phyloP scores from a whole-genome alignment of 2,797 vertebrate genomes.

The Gila robusta region DNA sequence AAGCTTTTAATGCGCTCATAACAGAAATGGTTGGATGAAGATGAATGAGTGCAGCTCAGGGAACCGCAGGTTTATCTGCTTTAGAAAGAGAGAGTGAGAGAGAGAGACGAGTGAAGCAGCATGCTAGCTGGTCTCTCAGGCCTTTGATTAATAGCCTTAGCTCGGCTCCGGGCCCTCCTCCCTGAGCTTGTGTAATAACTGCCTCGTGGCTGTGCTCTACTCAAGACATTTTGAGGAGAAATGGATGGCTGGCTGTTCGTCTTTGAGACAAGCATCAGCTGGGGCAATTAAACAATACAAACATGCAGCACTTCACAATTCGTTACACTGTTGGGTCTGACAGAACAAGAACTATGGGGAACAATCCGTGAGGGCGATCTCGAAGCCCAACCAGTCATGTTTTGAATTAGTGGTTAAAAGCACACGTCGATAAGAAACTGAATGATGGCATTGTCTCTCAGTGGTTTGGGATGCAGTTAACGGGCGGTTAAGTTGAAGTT shows the following conservation, averaged over 20 bases:
- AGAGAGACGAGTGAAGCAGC: conserved; percentile 34
- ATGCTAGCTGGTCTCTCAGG: conserved; percentile 49
- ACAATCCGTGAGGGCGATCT: conserved; percentile 27
- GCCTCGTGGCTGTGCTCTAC: conserved; percentile 33
- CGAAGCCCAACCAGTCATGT: conserved; percentile 27
- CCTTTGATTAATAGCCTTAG: conserved; percentile 58
- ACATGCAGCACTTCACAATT: conserved; percentile 49
- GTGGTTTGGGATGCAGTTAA: conserved; percentile 28
- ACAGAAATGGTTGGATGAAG: conserved; percentile 58
- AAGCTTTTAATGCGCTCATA: conserved; percentile 60
- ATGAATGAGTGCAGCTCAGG: conserved; percentile 54
- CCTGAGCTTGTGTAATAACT: conserved; percentile 42
- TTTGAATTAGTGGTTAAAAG: conserved; percentile 36
- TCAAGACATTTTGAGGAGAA: conserved; percentile 47
- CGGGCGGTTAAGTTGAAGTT: conserved; percentile 58
- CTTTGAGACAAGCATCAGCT: conserved; percentile 43
- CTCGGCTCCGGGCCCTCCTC: conserved; percentile 38
- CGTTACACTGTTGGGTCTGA: conserved; percentile 38
- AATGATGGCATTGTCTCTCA: conserved; percentile 59
- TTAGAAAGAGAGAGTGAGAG: conserved; percentile 18
- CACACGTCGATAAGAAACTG: conserved; percentile 26
- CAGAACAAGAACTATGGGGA: conserved; percentile 45
- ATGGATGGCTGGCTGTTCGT: conserved; percentile 52
- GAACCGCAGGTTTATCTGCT: conserved; percentile 49
- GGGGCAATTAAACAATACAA: conserved; percentile 49